A percentile compares a stretch with the other conserved stretches of the same genome.
These are phyloP conservation scores for Orchesellides sinensis DNA, from an alignment of 2,888 invertebrate species.

Conservation along the genomic window DNA sequence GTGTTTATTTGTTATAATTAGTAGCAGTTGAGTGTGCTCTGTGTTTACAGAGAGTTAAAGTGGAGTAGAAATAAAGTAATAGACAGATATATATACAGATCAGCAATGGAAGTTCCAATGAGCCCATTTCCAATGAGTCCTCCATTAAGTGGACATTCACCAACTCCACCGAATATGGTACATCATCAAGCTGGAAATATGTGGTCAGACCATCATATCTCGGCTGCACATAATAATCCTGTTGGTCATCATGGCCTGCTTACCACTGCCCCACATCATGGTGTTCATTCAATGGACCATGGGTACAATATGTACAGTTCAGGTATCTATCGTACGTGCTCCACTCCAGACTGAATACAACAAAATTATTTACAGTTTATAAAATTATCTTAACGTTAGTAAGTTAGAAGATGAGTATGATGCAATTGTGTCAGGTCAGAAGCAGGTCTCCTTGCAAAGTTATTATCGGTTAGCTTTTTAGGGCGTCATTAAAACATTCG, in stretches of 20 bases:
- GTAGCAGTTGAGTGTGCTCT: neutral
- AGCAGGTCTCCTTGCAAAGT: no score
- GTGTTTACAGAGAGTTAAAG: neutral
- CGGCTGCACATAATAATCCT: conserved; percentile 56
- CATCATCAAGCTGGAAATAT: conserved; percentile 72
- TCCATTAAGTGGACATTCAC: conserved; percentile 77
- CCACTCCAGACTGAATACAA: no score
- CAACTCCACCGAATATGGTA: conserved; percentile 75
- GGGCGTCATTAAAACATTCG: no score
- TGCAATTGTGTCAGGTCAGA: no score
- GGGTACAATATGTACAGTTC: conserved; percentile 75
- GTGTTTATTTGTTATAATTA: neutral
- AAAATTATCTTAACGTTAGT: no score
- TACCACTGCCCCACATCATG: conserved; percentile 74
- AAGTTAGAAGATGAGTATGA: no score
- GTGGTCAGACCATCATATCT: conserved; percentile 71
- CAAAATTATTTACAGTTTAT: no score
- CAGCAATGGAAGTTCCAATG: conserved; percentile 78
- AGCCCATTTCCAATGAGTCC: conserved; percentile 88
- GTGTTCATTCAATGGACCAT: conserved; percentile 73
- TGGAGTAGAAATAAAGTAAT: neutral
- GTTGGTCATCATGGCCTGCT: conserved; percentile 72
- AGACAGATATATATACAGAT: neutral
- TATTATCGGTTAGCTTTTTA: no score
- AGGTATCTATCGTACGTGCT: conserved; percentile 67